Base-by-base conservation (phyloP, 2,797 vertebrate genomes). In the Sternarchorhynchus goeldii region DNA sequence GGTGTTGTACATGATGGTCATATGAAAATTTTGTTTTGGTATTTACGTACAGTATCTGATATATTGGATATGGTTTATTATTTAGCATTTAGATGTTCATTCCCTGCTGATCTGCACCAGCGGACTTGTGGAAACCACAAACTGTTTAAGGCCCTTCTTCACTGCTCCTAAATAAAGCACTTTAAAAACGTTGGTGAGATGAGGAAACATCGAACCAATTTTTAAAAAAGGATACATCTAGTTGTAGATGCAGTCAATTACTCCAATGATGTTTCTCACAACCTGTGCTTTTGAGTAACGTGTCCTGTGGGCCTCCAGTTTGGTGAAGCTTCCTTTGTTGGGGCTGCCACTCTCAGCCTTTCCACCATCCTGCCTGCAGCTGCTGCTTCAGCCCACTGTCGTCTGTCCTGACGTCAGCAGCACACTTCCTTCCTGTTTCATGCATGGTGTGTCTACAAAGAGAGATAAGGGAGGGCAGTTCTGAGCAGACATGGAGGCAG, bases 341-440 rank as follows among this genome's bases (percentile, higher is more conserved):
- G 67, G 6, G 5, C 50, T 71, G 53, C 69, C 55, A 36, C 55
- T 58, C 10, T 6, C 14, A 39, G 50, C 34, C 56, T 53, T 76
- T 81, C 31, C 18, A 31, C 77, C 59, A 70, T 62, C 68, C 58
- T 34, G 62, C 39, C 34, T 79, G 74, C 74, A 76, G 73, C 81
- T 77, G 64, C 69, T 76, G 67, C 74, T 77, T 81, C 65, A 53
- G 72, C 74, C 74, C 57, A 60, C 78, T 80, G 69, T 79, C 53
- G 25, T 60, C 71, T 62, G 53, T 74, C 12, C 77, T 79, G 73
- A 83, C 78, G 74, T 83, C 78, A 65, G 12, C 20, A 59, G 72
- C 58, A 77, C 69, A 83, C 75, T 83, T 83, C 81, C 81, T 83
- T 83, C 81, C 81, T 83, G 77, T 83, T 83, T 83, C 81, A 18